These are phyloP conservation scores for Pipistrellus kuhlii DNA, from an alignment of 2,797 vertebrate species.

Conservation along the genomic window DNA sequence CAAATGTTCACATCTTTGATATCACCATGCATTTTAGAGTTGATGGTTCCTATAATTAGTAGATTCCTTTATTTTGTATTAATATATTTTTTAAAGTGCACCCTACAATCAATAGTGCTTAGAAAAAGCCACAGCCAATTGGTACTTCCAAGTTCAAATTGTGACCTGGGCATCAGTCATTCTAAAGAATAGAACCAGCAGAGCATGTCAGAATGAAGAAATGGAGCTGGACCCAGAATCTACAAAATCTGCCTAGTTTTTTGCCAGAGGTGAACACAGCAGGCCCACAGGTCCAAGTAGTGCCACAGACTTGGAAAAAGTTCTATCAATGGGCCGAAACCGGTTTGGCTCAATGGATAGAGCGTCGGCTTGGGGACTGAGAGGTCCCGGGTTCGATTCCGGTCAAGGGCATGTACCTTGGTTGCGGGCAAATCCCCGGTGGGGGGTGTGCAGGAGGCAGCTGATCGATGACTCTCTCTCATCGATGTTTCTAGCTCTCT, in stretches of 20 bases:
- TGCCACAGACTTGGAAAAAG: neutral
- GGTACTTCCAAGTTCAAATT: neutral
- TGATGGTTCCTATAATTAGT: neutral
- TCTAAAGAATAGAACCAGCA: neutral
- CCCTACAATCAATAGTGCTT: neutral
- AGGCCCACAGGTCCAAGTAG: neutral
- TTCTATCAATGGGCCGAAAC: neutral
- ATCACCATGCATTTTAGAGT: neutral
- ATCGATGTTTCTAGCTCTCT: no score
- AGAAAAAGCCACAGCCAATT: neutral
- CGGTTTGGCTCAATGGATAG: no score
- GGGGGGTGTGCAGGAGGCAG: no score
- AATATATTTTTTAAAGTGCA: neutral
- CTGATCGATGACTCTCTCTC: no score
- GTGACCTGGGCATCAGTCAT: neutral
- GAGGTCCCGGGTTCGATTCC: no score
- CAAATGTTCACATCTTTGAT: neutral
- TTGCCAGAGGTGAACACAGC: neutral
- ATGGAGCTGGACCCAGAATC: neutral
- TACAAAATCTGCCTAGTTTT: neutral
- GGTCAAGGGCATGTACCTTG: no score
- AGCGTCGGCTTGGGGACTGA: no score
- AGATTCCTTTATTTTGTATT: neutral
- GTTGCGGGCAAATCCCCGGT: no score
- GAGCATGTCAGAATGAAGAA: neutral